Evolutionary conservation across 1,140 invertebrate genomes (phyloP).

Genomic region (Archegozetes longisetosus): DNA sequence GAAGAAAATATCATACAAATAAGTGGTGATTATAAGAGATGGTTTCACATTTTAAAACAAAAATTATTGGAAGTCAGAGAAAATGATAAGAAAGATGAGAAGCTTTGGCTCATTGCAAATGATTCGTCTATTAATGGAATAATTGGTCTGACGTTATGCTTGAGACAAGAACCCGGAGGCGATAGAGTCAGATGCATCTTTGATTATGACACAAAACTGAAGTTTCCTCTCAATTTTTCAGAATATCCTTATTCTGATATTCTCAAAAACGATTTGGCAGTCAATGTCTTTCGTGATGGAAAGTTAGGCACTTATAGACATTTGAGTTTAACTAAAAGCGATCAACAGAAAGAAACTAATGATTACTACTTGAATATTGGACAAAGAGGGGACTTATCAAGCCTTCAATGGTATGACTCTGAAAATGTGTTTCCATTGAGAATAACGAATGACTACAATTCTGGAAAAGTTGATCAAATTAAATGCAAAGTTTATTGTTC

Average conservation of each 20-base stretch:
- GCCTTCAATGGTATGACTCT: conserved; percentile 78
- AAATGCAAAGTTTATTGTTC: conserved; percentile 69
- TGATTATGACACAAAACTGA: background rate
- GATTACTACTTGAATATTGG: conserved; percentile 61
- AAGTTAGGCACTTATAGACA: conserved; percentile 72
- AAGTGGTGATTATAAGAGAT: conserved; percentile 34
- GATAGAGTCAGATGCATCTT: conserved; percentile 41
- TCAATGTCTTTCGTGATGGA: conserved; percentile 57
- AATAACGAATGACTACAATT: conserved; percentile 14
- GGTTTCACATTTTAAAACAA: conserved; percentile 47
- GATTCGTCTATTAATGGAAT: conserved; percentile 45
- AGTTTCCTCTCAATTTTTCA: conserved; percentile 1
- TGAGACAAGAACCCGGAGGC: conserved; percentile 65
- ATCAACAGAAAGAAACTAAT: conserved; percentile 28
- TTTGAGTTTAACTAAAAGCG: conserved; percentile 26
- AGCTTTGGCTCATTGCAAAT: conserved; percentile 49
- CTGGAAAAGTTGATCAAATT: conserved; percentile 38
- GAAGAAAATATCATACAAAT: conserved; percentile 28
- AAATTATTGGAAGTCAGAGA: conserved; percentile 29
- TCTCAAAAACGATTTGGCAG: conserved; percentile 53
- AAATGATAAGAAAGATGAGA: conserved; percentile 28
- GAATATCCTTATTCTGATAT: conserved; percentile 10
- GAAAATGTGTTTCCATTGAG: conserved; percentile 50
- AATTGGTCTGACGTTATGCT: conserved; percentile 70
- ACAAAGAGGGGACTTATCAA: conserved; percentile 80